Percentiles rank a stretch among this genome's conserved stretches.
These are phyloP conservation scores for Lepidochrysops patricia DNA, from an alignment of 2,888 invertebrate species.

Conservation along the genomic window DNA sequence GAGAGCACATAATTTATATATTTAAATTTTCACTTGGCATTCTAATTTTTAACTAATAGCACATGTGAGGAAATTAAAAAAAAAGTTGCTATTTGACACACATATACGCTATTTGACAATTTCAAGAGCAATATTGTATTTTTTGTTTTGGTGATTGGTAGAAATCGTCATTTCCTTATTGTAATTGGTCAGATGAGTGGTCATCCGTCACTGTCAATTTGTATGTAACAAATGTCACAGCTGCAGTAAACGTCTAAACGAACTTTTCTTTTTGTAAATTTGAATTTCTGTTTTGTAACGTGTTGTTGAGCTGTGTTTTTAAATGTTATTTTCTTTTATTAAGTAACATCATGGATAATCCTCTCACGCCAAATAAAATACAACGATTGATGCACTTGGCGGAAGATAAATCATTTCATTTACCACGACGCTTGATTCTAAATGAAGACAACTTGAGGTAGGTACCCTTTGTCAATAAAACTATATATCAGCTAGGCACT, in stretches of 20 bases:
- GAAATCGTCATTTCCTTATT: not conserved
- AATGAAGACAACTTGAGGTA: slow-evolving; percentile 41
- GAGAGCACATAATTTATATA: too few species aligned
- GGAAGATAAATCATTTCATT: slow-evolving; percentile 50
- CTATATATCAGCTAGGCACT: too few species aligned
- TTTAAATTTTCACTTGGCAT: too few species aligned
- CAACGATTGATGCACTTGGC: slow-evolving; percentile 54
- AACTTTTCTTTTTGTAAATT: not conserved
- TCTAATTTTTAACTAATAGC: too few species aligned
- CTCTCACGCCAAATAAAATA: slow-evolving; percentile 59
- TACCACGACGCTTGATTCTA: slow-evolving; percentile 32
- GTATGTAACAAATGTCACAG: not conserved
- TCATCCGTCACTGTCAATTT: not conserved
- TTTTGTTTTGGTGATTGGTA: not conserved
- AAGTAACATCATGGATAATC: slow-evolving; percentile 47
- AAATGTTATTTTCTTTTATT: slow-evolving; percentile 9
- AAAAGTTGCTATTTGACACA: too few species aligned
- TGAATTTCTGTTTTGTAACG: slow-evolving; percentile 3
- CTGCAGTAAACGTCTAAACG: not conserved
- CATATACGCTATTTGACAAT: too few species aligned
- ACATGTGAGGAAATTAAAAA: too few species aligned
- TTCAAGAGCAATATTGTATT: too few species aligned
- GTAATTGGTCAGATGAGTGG: not conserved
- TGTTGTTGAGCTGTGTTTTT: not conserved
- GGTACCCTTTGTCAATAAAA: not conserved